Evolutionary conservation across 2,888 invertebrate genomes (phyloP).

Genomic region (Escarpia spicata): DNA sequence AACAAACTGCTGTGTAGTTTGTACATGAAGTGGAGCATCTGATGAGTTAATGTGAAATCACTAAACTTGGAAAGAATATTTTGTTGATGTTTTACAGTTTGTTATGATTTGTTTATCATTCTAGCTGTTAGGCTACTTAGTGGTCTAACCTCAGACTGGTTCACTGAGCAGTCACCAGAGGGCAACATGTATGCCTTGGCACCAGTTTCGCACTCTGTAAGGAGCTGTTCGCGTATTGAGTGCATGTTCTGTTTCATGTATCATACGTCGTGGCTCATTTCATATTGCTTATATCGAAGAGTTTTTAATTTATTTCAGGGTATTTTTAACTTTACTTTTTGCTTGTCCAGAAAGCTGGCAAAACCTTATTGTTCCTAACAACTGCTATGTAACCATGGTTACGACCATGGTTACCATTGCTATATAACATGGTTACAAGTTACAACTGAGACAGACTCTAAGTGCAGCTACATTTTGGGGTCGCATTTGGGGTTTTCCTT

Average conservation of each 20-base stretch:
- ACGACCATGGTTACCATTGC: not conserved
- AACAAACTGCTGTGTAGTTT: not conserved
- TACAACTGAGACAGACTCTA: too few species aligned
- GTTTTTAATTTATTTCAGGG: not conserved
- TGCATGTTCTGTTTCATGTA: not conserved
- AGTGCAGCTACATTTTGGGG: too few species aligned
- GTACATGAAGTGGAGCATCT: not conserved
- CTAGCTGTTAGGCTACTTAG: not conserved
- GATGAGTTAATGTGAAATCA: not conserved
- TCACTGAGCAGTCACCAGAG: not conserved
- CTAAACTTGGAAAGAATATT: not conserved
- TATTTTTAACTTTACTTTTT: not conserved
- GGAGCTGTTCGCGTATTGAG: not conserved
- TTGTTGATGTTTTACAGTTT: not conserved
- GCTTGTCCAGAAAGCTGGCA: not conserved
- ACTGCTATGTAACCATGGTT: not conserved
- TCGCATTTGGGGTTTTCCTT: not conserved
- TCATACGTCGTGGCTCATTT: not conserved
- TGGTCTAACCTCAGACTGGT: not conserved
- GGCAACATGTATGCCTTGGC: not conserved
- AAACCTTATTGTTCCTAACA: not conserved
- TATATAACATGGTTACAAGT: not conserved
- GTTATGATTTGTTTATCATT: not conserved
- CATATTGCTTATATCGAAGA: not conserved
- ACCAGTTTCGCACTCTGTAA: not conserved